A percentile compares a stretch with the other conserved stretches of the same genome.
Evolutionary conservation across 1,140 invertebrate species (phyloP).

Genomic region (Melanaphis sacchari): DNA sequence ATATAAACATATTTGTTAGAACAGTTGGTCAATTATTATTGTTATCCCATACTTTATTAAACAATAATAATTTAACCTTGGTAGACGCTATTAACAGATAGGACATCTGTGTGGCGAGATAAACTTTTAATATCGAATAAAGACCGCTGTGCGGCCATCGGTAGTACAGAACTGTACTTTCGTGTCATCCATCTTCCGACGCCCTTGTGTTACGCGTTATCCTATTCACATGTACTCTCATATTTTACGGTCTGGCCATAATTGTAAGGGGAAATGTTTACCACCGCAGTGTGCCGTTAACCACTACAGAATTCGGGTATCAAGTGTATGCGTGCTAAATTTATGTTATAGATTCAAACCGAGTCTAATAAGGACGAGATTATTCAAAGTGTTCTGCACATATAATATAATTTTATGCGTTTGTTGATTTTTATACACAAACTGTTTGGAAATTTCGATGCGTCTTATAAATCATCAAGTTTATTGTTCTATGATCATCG

Average conservation of each 20-base stretch:
- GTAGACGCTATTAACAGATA: background rate
- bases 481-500: constrained; percentile 16
- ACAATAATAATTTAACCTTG: background rate
- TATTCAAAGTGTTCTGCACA: background rate
- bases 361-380: background rate
- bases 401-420: background rate
- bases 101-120: background rate
- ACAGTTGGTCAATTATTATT: background rate
- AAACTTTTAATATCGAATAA: background rate
- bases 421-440: background rate
- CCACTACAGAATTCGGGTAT: background rate
- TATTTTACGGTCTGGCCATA: background rate
- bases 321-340: background rate
- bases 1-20: background rate
- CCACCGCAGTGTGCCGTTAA: background rate
- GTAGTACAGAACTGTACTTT: background rate
- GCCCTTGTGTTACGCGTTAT: background rate
- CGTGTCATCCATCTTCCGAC: constrained; percentile 15
- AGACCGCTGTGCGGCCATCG: background rate
- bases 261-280: background rate
- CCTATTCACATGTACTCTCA: background rate
- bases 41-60: background rate
- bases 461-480: background rate
- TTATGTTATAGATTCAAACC: background rate
- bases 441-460: background rate